Base-by-base conservation (phyloP, 2,113 vertebrate species). In the Chrysochloris asiatica region DNA sequence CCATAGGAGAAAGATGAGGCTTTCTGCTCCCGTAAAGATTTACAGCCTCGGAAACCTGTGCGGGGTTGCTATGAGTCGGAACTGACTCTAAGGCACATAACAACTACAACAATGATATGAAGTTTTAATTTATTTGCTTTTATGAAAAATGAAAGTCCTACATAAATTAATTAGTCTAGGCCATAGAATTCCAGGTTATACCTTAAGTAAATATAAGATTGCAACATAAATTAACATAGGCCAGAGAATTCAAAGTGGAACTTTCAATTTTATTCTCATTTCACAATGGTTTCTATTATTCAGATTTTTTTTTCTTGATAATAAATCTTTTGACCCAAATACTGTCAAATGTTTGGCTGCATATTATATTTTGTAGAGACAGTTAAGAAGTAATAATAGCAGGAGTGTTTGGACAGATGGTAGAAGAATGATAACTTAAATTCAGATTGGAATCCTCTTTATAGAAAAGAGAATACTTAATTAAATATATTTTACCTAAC, bases 191-290 rank as follows among this genome's bases (percentile, higher is more conserved):
- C 75, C n/a, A 45, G 36, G 30, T 88, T 83, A 5, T 73, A 14
- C 67, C 82, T 26, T 52, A 94, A 83, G 88, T 92, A 95, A 90
- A 92, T 96, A 90, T 91, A 96, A 92, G 48, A 90, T 67, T 95
- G 73, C 77, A n/a, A n/a, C 90, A 95, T 92, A 87, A 95, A 92
- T 94, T 95, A 93, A 94, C 90, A 88, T 36, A 95, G 71, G 89
- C 14, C 76, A n/a, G 83, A 96, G 92, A 95, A 95, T 96, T 97
- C 95, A 94, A 87, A 93, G 59, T 93, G 94, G 89, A 93, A 48
- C 36, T 83, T 92, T 91, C 45, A 73, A 94, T 69, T 81, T 4
- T 67, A 50, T 54, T 73, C 30, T 71, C 45, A 75, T 86, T 56
- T 86, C 33, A 36, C 38, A 81, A 8, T 86, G 33, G 13, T 38